A percentile compares a stretch with the other conserved stretches of the same genome.
These are phyloP conservation scores for Sphaerophoria rueppellii DNA, from an alignment of 2,888 invertebrate species.

Conservation along the genomic window DNA sequence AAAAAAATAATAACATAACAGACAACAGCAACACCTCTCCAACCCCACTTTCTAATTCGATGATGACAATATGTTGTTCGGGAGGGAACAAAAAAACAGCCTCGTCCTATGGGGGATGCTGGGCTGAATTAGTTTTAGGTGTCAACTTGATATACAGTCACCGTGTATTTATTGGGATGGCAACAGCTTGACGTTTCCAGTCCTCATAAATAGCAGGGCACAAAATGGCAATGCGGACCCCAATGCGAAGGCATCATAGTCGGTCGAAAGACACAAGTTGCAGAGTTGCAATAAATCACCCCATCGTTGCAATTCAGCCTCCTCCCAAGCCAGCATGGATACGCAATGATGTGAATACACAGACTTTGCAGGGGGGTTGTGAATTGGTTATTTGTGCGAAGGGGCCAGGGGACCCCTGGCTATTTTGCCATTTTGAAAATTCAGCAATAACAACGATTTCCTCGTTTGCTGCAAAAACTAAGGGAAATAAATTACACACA, in stretches of 20 bases:
- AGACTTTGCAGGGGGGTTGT: slow-evolving; percentile 3
- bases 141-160: slow-evolving; percentile 71
- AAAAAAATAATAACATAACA: neutral
- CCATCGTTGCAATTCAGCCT: slow-evolving; percentile 58
- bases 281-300: slow-evolving; percentile 73
- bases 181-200: slow-evolving; percentile 67
- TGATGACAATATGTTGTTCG: slow-evolving; percentile 53
- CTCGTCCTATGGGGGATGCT: slow-evolving; percentile 31
- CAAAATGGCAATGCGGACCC: neutral
- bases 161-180: slow-evolving; percentile 70
- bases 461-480: slow-evolving; percentile 51
- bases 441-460: slow-evolving; percentile 72
- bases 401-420: neutral
- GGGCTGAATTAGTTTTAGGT: slow-evolving; percentile 72
- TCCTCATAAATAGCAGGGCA: slow-evolving; percentile 36
- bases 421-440: slow-evolving; percentile 69
- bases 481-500: slow-evolving; percentile 69
- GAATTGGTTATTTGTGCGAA: neutral
- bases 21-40: neutral
- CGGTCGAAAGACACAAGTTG: slow-evolving; percentile 63
- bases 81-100: slow-evolving; percentile 18
- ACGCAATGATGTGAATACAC: slow-evolving; percentile 27
- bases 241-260: slow-evolving; percentile 33
- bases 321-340: slow-evolving; percentile 28
- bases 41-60: neutral